A percentile compares a stretch with the other conserved stretches of the same genome.
Conservation (phyloP, 1,140 invertebrate genomes). For the Microplitis mediator region DNA sequence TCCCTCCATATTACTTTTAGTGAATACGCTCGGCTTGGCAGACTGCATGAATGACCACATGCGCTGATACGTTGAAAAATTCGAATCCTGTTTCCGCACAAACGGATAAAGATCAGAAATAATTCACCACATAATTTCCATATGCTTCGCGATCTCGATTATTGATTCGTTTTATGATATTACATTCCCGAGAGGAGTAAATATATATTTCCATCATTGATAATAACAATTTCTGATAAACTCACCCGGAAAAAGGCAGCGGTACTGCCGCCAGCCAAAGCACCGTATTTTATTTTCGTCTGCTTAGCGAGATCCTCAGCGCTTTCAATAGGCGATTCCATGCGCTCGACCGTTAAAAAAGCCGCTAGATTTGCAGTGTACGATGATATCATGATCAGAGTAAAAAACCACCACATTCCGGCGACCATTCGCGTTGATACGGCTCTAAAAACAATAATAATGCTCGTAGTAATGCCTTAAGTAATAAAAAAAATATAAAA, state of each 20-base stretch:
- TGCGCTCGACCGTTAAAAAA: conserved; percentile 94
- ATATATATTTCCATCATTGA: too few species aligned
- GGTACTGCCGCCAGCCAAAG: conserved; percentile 89
- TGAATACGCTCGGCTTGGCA: conserved; percentile 82
- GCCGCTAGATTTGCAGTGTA: conserved; percentile 98
- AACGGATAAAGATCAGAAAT: background rate
- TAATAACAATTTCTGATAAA: background rate
- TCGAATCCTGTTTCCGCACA: conserved; percentile 74
- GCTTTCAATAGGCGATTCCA: conserved; percentile 95
- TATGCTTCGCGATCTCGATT: too few species aligned
- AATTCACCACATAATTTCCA: background rate
- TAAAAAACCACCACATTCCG: conserved; percentile 97
- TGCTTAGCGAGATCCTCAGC: conserved; percentile 96
- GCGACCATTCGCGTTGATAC: conserved; percentile 89
- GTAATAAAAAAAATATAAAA: background rate
- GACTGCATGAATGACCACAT: conserved; percentile 96
- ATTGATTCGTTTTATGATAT: too few species aligned
- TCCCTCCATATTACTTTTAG: conserved; percentile 82
- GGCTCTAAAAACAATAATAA: conserved; percentile 66
- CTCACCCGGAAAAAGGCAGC: conserved; percentile 89
- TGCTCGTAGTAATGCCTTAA: background rate
- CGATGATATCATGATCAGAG: conserved; percentile 96
- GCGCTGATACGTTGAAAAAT: conserved; percentile 87
- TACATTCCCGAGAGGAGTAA: too few species aligned
- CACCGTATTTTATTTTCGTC: conserved; percentile 96